These are phyloP conservation scores for Nemotelus nigrinus DNA, from an alignment of 2,888 invertebrate genomes.

Conservation along the genomic window DNA sequence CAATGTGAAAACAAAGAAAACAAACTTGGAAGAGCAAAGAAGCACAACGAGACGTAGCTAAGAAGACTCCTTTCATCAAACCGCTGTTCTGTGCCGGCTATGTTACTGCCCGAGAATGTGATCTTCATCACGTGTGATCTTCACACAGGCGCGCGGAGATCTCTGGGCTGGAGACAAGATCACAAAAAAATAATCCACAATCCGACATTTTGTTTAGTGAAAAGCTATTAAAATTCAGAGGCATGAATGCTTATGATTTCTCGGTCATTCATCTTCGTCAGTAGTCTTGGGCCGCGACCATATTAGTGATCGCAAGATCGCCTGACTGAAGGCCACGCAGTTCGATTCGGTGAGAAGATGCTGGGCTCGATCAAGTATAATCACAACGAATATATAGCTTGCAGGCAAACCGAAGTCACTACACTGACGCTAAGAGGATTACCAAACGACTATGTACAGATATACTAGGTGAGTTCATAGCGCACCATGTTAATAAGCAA, in stretches of 20 bases:
- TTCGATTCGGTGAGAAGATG: too few species aligned
- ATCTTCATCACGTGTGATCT: conserved; percentile 17
- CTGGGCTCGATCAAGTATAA: neutral
- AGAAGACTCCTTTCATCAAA: too few species aligned
- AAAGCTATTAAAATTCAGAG: conserved; percentile 33
- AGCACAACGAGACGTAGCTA: neutral
- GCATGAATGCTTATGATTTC: conserved; percentile 33
- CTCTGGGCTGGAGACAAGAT: neutral
- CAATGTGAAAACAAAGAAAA: neutral
- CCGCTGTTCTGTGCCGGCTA: too few species aligned
- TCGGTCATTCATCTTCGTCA: conserved; percentile 36
- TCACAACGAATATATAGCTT: neutral
- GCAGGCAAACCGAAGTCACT: too few species aligned
- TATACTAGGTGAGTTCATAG: neutral
- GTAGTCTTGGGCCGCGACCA: neutral
- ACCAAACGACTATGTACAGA: neutral
- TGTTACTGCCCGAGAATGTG: neutral
- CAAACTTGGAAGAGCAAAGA: neutral
- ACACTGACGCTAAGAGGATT: neutral
- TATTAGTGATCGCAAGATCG: neutral
- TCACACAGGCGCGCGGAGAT: conserved; percentile 13
- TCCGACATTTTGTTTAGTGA: conserved; percentile 9
- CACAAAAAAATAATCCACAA: conserved; percentile 13
- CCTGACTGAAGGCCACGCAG: neutral
- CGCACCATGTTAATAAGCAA: neutral